Base-by-base conservation (phyloP, 2,113 vertebrate species). In the Lota lota region DNA sequence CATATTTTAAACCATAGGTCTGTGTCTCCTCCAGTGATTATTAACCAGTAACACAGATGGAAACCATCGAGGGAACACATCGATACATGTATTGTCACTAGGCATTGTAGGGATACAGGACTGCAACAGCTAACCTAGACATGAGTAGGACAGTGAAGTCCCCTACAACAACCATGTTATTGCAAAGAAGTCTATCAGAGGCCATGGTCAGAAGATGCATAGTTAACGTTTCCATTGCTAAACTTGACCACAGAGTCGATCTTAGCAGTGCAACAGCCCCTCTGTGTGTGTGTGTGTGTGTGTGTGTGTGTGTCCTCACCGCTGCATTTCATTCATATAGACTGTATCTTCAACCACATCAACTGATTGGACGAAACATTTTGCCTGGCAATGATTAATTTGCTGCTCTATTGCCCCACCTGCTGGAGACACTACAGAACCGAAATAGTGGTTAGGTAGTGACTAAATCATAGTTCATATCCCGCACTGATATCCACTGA, bases 151-250 rank as follows among this genome's bases (percentile, higher is more conserved):
- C 72, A 71, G n/a, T 50, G 7, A 36, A 64, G 50, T 73, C 68
- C 76, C 60, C 71, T 58, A 69, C 69, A 72, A 64, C 73, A 69
- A 57, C 66, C 64, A 53, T 72, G 72, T 91, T 93, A 92, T 92
- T 93, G 91, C 92, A 85, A 84, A 80, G 74, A 72, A 76, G 74
- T 68, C 83, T 83, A 78, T 75, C 66, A 70, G 69, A 83, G 61
- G 72, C 77, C 85, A 83, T 70, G 57, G 68, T 72, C 61, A 86
- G 76, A 66, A 81, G 79, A 86, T 92, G 91, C 91, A 93, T 91
- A 92, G 91, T 83, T 90, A 59, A 87, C 86, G 85, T 84, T 70
- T 60, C 63, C 17, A 5, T 81, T 60, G 71, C 21, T 73, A 47
- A 57, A 15, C 61, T 68, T 61, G 61, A 22, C 63, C 68, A 63